A percentile compares a stretch with the other conserved stretches of the same genome.
phyloP scores from a whole-genome alignment of 2,888 invertebrate genomes.

The Stomorhina lunata region DNA sequence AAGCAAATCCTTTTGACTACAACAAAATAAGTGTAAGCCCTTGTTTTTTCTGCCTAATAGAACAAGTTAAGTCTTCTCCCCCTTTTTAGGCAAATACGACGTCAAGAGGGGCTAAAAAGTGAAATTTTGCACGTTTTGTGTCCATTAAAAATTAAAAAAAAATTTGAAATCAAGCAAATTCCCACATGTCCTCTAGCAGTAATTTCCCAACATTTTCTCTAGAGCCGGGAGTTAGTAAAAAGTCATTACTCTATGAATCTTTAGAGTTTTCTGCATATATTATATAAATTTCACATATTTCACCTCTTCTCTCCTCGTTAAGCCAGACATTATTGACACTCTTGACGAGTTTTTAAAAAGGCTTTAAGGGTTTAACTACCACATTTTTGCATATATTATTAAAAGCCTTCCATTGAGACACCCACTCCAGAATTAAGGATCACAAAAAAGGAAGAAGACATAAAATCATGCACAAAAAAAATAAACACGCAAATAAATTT shows the following conservation, averaged over 20 bases:
- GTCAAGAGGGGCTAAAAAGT: too few relatives aligned
- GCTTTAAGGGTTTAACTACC: slow-evolving; percentile 59
- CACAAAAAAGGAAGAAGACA: slow-evolving; percentile 1
- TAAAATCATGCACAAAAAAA: neutral
- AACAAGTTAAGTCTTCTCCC: slow-evolving; percentile 1
- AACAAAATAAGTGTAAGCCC: neutral
- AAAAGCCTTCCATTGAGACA: slow-evolving; percentile 17
- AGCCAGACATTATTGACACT: slow-evolving; percentile 66
- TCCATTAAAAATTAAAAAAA: slow-evolving; percentile 25
- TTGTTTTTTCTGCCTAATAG: neutral
- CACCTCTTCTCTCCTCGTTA: slow-evolving; percentile 39
- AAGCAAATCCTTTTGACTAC: neutral
- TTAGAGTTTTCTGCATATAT: slow-evolving; percentile 7
- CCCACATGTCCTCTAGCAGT: slow-evolving; percentile 58
- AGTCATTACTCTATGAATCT: neutral
- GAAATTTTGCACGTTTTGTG: slow-evolving; percentile 60
- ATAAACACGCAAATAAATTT: slow-evolving; percentile 24
- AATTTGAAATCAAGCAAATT: slow-evolving; percentile 28
- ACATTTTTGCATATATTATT: slow-evolving; percentile 49
- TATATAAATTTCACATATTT: slow-evolving; percentile 6
- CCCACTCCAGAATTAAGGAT: slow-evolving; percentile 26
- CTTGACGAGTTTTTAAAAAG: slow-evolving; percentile 57
- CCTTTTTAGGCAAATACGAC: neutral
- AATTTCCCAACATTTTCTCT: slow-evolving; percentile 37
- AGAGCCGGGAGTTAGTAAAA: slow-evolving; percentile 32